Percentiles rank a stretch among this genome's conserved stretches.
These are phyloP conservation scores for Steatornis caripensis DNA, from an alignment of 2,113 vertebrate species.

Conservation along the genomic window DNA sequence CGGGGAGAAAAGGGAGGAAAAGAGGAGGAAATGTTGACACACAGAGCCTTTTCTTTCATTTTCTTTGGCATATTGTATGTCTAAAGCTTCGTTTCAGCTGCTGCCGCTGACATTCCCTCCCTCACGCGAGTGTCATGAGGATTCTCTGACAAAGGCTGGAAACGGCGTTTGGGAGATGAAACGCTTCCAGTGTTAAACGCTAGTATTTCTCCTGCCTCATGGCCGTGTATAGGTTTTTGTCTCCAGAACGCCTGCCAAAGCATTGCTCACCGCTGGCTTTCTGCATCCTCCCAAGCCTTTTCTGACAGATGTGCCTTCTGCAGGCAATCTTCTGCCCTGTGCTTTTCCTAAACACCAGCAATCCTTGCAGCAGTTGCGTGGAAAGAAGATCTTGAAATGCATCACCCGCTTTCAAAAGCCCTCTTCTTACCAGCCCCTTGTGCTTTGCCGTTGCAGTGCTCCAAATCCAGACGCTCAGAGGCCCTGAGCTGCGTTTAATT, in stretches of 20 bases:
- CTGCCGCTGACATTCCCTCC: constrained; percentile 14
- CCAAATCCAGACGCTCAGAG: neutral
- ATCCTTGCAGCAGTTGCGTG: neutral
- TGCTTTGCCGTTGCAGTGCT: neutral
- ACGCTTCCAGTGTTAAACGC: constrained; percentile 12
- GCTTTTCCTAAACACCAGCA: neutral
- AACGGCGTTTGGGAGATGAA: neutral
- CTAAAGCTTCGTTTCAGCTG: neutral
- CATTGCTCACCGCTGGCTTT: neutral
- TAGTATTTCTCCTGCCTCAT: neutral
- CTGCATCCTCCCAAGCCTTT: neutral
- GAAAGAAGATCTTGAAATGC: neutral
- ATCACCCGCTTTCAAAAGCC: neutral
- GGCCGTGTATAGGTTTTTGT: neutral
- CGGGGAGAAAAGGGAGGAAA: neutral
- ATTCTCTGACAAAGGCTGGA: neutral
- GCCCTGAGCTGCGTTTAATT: neutral
- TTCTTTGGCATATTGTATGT: neutral
- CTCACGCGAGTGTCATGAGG: neutral
- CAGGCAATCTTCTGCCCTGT: neutral
- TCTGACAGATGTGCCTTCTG: neutral
- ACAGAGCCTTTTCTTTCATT: neutral
- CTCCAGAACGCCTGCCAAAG: neutral
- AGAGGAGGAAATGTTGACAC: neutral
- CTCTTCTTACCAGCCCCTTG: neutral